Evolutionary conservation across 1,140 invertebrate genomes (phyloP), one percentile per base, ranked within the genome.

Genomic region (Drosophila mayri): DNA sequence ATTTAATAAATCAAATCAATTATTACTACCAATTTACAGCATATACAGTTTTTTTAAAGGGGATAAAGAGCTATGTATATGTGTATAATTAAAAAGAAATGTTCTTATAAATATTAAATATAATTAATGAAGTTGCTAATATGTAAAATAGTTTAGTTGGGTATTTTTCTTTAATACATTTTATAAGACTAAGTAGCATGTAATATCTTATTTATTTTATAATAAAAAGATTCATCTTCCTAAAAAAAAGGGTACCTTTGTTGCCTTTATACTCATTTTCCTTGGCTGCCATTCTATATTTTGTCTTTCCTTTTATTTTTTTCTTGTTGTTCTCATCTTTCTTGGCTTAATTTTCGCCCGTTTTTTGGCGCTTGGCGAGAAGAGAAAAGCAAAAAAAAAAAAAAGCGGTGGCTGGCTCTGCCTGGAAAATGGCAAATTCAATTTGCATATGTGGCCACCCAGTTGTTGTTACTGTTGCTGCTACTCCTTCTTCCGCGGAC

Each of bases 381-480:
- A 85, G 68, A 59, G 67, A 72, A 73, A 73, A 72, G 68, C 68
- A 76, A 83, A 83, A 72, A 73, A 73, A 72, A 66, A 66, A 76
- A 83, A 83, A 50, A 32, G 35, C 52, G 62, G 49, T 76, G 59
- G 30, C 72, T 78, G 73, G 25, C 28, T 76, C 63, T 73, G 55
- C 49, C 61, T 76, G 60, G 44, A 47, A 47, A 47, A 47, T 47
- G 46, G 76, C 76, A 81, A 84, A 88, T 88, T 84, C 76, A 88
- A 88, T 88, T 88, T 88, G 81, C 84, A 88, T 88, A 88, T 88
- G 84, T 84, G 80, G 46, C 71, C 58, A 70, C 79, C 75, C 49
- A 44, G 35, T 49, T 64, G 55, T 40, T 65, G 40, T 44, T 59
- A 12, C 18, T 38, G 3, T 8, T 25, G 44, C n/a, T 54, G 37